Evolutionary conservation across 2,113 vertebrate genomes (phyloP).

Genomic region (Melierax canorus): DNA sequence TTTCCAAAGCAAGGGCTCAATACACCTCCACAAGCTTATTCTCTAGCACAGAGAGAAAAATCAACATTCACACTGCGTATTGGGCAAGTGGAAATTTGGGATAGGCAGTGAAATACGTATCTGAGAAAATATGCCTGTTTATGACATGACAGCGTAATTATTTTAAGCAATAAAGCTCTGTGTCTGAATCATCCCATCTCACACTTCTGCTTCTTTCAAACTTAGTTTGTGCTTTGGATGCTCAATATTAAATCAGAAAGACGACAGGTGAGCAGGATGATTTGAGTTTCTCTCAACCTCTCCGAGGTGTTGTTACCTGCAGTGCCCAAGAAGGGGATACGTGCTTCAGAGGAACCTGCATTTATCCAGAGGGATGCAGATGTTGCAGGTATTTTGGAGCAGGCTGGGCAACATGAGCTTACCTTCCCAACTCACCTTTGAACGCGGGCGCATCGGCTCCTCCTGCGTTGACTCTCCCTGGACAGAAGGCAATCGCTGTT

Average conservation of each 20-base stretch:
- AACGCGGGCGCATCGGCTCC: neutral
- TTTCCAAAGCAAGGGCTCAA: neutral
- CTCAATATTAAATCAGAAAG: neutral
- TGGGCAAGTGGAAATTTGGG: neutral
- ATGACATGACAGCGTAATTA: neutral
- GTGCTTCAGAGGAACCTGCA: accelerated
- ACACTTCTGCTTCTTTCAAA: neutral
- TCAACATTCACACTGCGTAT: neutral
- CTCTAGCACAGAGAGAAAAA: neutral
- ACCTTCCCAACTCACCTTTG: conserved; percentile 46
- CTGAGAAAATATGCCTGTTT: neutral
- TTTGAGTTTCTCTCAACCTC: neutral
- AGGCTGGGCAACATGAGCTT: neutral
- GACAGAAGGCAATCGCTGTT: neutral
- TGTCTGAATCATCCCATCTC: neutral
- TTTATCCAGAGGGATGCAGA: neutral
- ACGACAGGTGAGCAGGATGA: neutral
- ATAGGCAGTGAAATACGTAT: neutral
- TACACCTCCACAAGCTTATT: neutral
- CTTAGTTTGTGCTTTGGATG: neutral
- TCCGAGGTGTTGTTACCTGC: neutral
- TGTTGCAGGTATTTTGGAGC: neutral
- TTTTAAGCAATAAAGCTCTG: neutral
- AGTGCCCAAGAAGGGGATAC: accelerated
- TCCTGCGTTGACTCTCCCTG: accelerated